phyloP scores from a whole-genome alignment of 2,113 vertebrate species.

The Oxygymnocypris stewartii region DNA sequence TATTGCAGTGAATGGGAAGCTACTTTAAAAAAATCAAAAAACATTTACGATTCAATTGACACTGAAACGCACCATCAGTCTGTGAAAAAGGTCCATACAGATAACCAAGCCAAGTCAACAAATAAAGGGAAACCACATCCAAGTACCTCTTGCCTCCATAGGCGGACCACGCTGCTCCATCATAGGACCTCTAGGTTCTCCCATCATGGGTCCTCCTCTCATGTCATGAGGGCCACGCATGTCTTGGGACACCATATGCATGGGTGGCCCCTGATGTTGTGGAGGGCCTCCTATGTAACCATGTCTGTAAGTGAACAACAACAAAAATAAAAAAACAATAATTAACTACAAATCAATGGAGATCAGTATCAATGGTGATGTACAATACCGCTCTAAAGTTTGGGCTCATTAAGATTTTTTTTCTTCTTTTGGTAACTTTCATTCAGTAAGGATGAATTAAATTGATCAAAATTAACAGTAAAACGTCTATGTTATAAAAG shows the following conservation, averaged over 20 bases:
- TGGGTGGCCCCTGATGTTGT: slow-evolving; percentile 87
- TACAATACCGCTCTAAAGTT: background rate
- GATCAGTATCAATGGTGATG: background rate
- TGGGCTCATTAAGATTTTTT: background rate
- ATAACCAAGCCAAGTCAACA: background rate
- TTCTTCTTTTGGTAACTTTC: background rate
- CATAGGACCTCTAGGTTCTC: slow-evolving; percentile 87
- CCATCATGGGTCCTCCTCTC: slow-evolving; percentile 86
- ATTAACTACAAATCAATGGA: background rate
- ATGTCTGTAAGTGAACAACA: slow-evolving; percentile 70
- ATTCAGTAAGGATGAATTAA: background rate
- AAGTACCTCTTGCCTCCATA: slow-evolving; percentile 84
- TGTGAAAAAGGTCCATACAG: background rate
- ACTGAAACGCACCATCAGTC: background rate
- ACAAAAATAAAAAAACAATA: no score
- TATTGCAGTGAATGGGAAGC: no score
- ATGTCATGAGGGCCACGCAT: slow-evolving; percentile 72
- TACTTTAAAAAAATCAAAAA: no score
- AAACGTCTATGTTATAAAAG: background rate
- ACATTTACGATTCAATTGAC: background rate
- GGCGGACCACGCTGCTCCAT: slow-evolving; percentile 90
- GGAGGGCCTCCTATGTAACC: slow-evolving; percentile 87
- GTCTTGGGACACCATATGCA: slow-evolving; percentile 84
- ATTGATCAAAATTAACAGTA: background rate
- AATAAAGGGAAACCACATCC: background rate